Percentiles rank a stretch among this genome's conserved stretches.
Evolutionary conservation across 2,888 invertebrate species (phyloP).

Genomic region (Acanthosoma haemorrhoidale): DNA sequence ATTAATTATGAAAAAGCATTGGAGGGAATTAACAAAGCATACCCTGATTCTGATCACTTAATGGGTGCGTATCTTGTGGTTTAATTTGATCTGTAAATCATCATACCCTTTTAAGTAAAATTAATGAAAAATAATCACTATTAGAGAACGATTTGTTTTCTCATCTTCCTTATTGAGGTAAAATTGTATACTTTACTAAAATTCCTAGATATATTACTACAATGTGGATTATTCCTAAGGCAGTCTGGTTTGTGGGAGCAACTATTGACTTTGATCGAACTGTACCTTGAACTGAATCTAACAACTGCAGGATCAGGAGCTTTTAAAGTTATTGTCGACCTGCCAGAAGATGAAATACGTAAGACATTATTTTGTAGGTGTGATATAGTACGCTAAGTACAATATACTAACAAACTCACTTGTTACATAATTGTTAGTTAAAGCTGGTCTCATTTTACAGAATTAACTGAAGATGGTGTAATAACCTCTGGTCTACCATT

Average conservation of each 20-base stretch:
- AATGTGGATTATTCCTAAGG: conserved; percentile 56
- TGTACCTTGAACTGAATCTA: conserved; percentile 63
- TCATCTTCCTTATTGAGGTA: too few relatives aligned
- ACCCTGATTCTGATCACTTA: neutral
- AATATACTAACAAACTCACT: neutral
- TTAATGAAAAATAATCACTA: too few relatives aligned
- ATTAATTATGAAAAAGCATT: conserved; percentile 29
- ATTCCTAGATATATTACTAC: conserved; percentile 48
- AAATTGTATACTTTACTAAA: too few relatives aligned
- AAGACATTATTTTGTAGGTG: conserved; percentile 23
- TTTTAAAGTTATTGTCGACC: conserved; percentile 40
- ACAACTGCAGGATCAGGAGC: conserved; percentile 41
- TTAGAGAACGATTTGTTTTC: too few relatives aligned
- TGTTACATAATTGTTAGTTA: neutral
- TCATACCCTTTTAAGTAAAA: too few relatives aligned
- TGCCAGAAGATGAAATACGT: conserved; percentile 37
- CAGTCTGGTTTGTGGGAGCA: conserved; percentile 71
- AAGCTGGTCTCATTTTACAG: conserved; percentile 42
- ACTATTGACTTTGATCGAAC: conserved; percentile 64
- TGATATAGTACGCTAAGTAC: neutral
- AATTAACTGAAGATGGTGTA: conserved; percentile 59
- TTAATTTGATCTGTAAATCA: too few relatives aligned
- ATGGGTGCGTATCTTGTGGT: too few relatives aligned
- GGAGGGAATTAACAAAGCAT: conserved; percentile 23
- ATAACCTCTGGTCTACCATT: conserved; percentile 61